Conservation (phyloP, 2,888 invertebrate species). For the Lagria hirta region DNA sequence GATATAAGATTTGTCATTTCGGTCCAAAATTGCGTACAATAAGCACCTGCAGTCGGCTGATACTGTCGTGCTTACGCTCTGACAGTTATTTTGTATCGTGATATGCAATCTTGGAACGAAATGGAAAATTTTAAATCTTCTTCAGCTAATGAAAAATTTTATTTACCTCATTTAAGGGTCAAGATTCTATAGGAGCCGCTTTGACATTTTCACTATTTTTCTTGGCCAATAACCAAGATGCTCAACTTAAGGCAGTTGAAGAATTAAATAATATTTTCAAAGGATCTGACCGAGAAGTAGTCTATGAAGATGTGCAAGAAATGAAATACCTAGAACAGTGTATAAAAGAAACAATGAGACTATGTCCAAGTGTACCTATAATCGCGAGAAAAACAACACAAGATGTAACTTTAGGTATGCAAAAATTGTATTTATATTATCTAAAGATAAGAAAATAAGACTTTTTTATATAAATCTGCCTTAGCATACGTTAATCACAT, state of each 20-base stretch:
- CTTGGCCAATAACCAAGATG: conserved; percentile 57
- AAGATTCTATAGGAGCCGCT: conserved; percentile 63
- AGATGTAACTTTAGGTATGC: conserved; percentile 61
- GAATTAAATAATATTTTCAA: conserved; percentile 58
- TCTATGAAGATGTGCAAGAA: conserved; percentile 61
- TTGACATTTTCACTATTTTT: conserved; percentile 60
- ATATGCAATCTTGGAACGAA: too few species aligned
- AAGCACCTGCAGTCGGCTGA: too few species aligned
- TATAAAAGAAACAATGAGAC: conserved; percentile 67
- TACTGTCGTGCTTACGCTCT: too few species aligned
- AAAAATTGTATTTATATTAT: too few species aligned
- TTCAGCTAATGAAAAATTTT: neutral
- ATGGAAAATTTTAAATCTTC: too few species aligned
- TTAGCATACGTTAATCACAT: too few species aligned
- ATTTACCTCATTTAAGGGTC: conserved; percentile 52
- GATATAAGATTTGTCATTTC: too few species aligned
- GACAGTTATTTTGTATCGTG: too few species aligned
- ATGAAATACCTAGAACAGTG: conserved; percentile 71
- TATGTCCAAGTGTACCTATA: conserved; percentile 69
- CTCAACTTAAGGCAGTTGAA: conserved; percentile 56
- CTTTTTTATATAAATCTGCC: too few species aligned
- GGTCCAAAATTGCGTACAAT: too few species aligned
- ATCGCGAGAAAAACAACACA: conserved; percentile 62
- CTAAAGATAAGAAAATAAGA: too few species aligned
- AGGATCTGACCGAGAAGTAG: conserved; percentile 52